Evolutionary conservation across 2,113 vertebrate genomes (phyloP).

Genomic region (Holacanthus passer): DNA sequence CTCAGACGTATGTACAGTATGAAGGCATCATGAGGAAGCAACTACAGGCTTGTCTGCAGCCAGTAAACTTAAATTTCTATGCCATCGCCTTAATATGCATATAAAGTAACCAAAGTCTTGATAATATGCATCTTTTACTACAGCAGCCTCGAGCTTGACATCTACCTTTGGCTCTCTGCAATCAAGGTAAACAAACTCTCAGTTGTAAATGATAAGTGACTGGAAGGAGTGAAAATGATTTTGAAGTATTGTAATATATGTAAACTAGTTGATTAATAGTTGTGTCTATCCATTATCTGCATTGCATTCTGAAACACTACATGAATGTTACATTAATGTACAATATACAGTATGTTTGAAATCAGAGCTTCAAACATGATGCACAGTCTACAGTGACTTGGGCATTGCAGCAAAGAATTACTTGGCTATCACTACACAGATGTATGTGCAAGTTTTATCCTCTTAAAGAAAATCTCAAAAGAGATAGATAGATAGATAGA

Average conservation of each 20-base stretch:
- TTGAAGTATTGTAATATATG: constrained; percentile 22
- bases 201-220: constrained; percentile 72
- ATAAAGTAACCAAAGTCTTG: not conserved
- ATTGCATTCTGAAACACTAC: constrained; percentile 8
- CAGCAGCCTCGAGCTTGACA: constrained; percentile 15
- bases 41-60: constrained; percentile 40
- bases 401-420: not conserved
- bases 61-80: constrained; percentile 2
- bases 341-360: constrained; percentile 27
- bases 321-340: constrained; percentile 23
- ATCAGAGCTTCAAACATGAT: constrained; percentile 19
- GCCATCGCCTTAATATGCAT: not conserved
- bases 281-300: not conserved
- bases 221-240: constrained; percentile 66
- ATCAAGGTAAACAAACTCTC: constrained; percentile 70
- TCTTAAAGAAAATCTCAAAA: constrained; percentile 18
- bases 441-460: constrained; percentile 30
- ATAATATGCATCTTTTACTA: not conserved
- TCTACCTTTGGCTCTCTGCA: constrained; percentile 55
- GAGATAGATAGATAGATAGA: not conserved
- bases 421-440: constrained; percentile 1
- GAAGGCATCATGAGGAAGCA: constrained; percentile 74
- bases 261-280: constrained; percentile 4
- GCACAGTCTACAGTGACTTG: not conserved
- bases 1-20: constrained; percentile 50